Evolutionary conservation across 2,888 invertebrate genomes (phyloP).

Genomic region (Acanthococcus lagerstroemiae): DNA sequence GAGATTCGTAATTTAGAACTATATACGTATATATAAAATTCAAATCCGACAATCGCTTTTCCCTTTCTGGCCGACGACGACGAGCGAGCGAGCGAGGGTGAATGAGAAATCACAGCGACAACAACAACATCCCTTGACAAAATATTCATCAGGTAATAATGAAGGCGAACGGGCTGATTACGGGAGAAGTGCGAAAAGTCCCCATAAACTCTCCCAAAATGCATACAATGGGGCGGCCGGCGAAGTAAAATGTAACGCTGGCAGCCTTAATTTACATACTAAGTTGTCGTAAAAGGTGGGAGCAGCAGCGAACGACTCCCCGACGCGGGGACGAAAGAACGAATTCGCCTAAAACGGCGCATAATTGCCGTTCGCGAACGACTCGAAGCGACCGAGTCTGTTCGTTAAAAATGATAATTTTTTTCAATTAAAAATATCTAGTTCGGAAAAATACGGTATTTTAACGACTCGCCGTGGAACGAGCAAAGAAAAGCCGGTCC

Average conservation of each 20-base stretch:
- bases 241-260: background rate
- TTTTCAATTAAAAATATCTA: background rate
- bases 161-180: background rate
- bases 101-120: background rate
- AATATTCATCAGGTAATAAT: background rate
- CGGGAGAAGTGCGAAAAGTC: background rate
- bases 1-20: no score
- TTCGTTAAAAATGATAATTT: background rate
- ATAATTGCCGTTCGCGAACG: background rate
- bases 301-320: no score
- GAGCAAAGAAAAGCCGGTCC: no score
- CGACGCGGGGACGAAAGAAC: background rate
- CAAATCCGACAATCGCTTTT: background rate
- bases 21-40: background rate
- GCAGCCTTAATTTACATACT: background rate
- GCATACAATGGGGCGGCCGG: background rate
- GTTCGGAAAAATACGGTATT: no score
- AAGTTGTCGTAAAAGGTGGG: background rate
- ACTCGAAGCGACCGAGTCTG: background rate
- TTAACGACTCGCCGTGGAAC: no score
- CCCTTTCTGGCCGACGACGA: background rate
- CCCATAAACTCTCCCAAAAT: background rate
- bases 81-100: no score
- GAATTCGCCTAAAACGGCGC: no score
- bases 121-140: background rate